Evolutionary conservation across 35 echinoderm and acorn worm genomes (phyloP).

Genomic region (Heliocidaris erythrogramma): DNA sequence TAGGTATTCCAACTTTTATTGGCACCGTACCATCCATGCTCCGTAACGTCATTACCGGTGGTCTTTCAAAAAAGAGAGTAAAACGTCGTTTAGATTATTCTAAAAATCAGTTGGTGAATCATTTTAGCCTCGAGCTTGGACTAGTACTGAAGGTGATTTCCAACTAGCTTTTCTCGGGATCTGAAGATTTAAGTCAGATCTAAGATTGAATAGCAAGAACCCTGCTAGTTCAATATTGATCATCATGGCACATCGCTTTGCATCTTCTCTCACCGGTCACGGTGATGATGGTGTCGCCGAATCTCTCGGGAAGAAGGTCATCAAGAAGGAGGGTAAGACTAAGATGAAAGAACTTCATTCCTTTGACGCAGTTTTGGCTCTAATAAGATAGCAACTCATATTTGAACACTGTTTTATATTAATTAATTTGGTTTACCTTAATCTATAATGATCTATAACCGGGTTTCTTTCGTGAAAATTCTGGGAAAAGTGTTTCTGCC

Average conservation of each 20-base stretch:
- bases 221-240: background rate
- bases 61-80: background rate
- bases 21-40: background rate
- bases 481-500: no score
- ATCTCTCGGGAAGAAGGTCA: background rate
- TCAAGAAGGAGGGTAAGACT: background rate
- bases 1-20: constrained; percentile 12
- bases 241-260: background rate
- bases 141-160: background rate
- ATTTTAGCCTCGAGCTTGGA: background rate
- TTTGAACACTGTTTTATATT: no score
- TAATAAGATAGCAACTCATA: no score
- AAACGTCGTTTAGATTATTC: background rate
- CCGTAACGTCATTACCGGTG: background rate
- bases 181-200: background rate
- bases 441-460: no score
- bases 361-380: background rate
- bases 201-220: background rate
- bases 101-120: background rate
- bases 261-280: background rate
- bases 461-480: no score
- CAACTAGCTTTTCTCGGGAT: background rate
- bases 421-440: no score
- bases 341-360: background rate
- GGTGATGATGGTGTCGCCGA: background rate